Evolutionary conservation across 2,797 vertebrate species (phyloP), one percentile per base, ranked within the genome.

Genomic region (Nothura maculosa): DNA sequence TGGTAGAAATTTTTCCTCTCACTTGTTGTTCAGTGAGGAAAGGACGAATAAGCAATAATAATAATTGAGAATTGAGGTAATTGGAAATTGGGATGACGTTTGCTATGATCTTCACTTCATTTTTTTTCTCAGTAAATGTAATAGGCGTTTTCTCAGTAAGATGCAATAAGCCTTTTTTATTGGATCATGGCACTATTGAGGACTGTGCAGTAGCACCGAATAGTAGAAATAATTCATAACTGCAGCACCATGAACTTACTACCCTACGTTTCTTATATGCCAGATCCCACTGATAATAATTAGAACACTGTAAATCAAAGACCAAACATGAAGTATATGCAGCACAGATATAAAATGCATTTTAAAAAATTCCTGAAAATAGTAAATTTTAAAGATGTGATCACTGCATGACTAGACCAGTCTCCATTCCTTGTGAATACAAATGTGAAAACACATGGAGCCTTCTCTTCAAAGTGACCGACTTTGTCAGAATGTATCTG

Each of bases 251-350:
- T 75, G 52, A 38, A 66, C n/a, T 84, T 92, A 36, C 40, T 55
- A 80, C 28, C 13, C 6, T 75, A 42, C 24, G 32, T 11, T 91
- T 81, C 43, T 87, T 68, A 48, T 84, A 64, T 6, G 0, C 61
- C 81, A 69, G 81, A 43, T 30, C 17, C 67, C 52, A 38, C 30
- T 89, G 45, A 76, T 50, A 72, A 68, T 22, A 79, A 34, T 55
- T 67, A 34, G 69, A 83, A 83, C 52, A 78, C 28, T 8, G 5
- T 83, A 81, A 77, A 57, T 73, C 30, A 94, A 93, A 95, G 77
- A 74, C 22, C 28, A 93, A 82, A 72, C 7, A 61, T 30, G 5
- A 25, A 64, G 61, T 12, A 43, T 40, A 70, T 61, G 76, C 38
- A 66, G 7, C 69, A n/a, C 14, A 58, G 19, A 32, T 38, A 6